A percentile compares a stretch with the other conserved stretches of the same genome.
phyloP scores from a whole-genome alignment of 2,888 invertebrate genomes.

The Pomacea canaliculata region DNA sequence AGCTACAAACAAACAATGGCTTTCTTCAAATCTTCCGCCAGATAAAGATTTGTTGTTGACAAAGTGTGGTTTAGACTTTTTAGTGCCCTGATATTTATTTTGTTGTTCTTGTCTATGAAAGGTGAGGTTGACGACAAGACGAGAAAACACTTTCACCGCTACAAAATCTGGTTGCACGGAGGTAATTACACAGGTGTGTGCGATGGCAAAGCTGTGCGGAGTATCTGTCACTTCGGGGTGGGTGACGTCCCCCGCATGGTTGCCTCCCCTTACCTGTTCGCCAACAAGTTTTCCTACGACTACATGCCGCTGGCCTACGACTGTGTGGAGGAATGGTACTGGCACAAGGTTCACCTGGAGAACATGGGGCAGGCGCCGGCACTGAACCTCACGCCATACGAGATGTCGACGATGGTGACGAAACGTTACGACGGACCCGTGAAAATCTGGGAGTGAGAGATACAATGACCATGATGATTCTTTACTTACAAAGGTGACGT shows the following conservation, averaged over 20 bases:
- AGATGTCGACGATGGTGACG: neutral
- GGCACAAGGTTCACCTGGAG: constrained; percentile 26
- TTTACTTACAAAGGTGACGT: too few species aligned
- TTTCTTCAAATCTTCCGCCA: too few species aligned
- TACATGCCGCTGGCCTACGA: constrained; percentile 47
- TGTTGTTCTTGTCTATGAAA: neutral
- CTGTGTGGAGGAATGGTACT: constrained; percentile 54
- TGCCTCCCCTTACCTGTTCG: constrained; percentile 41
- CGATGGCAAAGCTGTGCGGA: constrained; percentile 1
- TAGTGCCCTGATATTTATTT: too few species aligned
- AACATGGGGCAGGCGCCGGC: neutral
- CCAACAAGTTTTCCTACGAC: constrained; percentile 56
- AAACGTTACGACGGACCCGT: constrained; percentile 15
- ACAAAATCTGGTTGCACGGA: constrained; percentile 1
- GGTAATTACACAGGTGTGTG: neutral
- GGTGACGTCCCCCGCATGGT: constrained; percentile 45
- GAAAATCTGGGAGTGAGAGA: constrained; percentile 1
- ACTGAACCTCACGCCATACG: constrained; percentile 16
- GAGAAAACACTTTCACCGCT: neutral
- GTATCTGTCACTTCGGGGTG: constrained; percentile 37
- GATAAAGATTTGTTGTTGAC: too few species aligned
- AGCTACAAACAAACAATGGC: too few species aligned
- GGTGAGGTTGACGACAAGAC: neutral
- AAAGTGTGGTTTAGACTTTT: too few species aligned
- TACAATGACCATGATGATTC: too few species aligned